Percentiles rank a stretch among this genome's conserved stretches.
phyloP scores from a whole-genome alignment of 2,888 invertebrate genomes.

The Stenotaenia linearis region DNA sequence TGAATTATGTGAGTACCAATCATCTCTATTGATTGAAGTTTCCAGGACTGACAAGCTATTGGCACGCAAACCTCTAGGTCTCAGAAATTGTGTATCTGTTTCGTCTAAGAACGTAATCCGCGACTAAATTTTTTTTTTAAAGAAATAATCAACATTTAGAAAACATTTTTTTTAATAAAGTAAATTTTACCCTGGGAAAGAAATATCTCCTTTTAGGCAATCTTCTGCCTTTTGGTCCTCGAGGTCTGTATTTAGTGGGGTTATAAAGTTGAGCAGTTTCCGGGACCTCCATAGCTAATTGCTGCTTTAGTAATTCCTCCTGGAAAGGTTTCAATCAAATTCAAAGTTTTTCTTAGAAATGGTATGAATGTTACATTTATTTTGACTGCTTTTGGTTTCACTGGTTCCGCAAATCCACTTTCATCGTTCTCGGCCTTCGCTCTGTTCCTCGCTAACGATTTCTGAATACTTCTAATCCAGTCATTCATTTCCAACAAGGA shows the following conservation, averaged over 20 bases:
- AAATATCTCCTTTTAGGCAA: slow-evolving; percentile 1
- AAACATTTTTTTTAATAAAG: neutral
- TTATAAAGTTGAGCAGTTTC: slow-evolving; percentile 1
- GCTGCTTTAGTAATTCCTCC: slow-evolving; percentile 6
- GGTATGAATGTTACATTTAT: slow-evolving; percentile 17
- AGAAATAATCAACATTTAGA: neutral
- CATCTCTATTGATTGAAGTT: neutral
- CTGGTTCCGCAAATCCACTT: neutral
- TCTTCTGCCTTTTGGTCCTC: slow-evolving; percentile 27
- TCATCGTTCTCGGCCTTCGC: slow-evolving; percentile 30
- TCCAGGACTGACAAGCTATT: slow-evolving; percentile 16
- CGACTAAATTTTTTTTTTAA: neutral
- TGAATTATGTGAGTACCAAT: neutral
- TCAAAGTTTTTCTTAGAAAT: neutral
- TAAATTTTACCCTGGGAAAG: slow-evolving; percentile 3
- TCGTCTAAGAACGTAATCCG: neutral
- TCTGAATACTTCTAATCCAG: slow-evolving; percentile 43
- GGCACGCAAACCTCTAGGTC: neutral
- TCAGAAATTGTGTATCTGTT: neutral
- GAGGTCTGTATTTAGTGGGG: slow-evolving; percentile 4
- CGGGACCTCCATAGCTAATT: neutral
- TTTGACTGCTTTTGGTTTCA: slow-evolving; percentile 1
- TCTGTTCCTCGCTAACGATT: slow-evolving; percentile 41
- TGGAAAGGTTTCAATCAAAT: neutral
- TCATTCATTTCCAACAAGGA: slow-evolving; percentile 43